These are phyloP conservation scores for Cephus sareptanus DNA, from an alignment of 2,888 invertebrate species.

Conservation along the genomic window DNA sequence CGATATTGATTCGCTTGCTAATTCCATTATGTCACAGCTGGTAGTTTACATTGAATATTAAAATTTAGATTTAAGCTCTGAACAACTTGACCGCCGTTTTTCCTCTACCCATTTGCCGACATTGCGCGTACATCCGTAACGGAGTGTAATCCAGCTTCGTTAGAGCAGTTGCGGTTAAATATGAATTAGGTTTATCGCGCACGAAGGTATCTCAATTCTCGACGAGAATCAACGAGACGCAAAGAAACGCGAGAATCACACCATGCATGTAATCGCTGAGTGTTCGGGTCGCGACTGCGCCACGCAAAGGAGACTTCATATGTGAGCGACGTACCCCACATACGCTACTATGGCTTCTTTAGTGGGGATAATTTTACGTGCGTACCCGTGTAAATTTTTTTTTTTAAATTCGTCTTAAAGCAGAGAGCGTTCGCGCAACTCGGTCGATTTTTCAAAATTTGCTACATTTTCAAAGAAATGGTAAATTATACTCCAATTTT, in stretches of 20 bases:
- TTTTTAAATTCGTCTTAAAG: neutral
- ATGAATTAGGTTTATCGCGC: neutral
- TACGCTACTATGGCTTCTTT: slow-evolving; percentile 48
- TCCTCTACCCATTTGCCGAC: neutral
- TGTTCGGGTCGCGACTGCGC: slow-evolving; percentile 48
- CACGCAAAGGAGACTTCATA: slow-evolving; percentile 46
- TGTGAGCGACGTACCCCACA: slow-evolving; percentile 51
- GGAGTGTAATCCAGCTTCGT: neutral
- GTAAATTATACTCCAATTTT: neutral
- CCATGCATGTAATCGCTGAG: slow-evolving; percentile 34
- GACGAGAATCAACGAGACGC: neutral
- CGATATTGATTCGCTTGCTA: neutral
- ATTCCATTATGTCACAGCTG: neutral
- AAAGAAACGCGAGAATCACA: slow-evolving; percentile 25
- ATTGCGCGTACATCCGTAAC: neutral
- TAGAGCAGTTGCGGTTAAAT: neutral
- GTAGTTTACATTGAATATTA: neutral
- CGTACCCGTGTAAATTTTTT: neutral
- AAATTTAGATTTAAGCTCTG: neutral
- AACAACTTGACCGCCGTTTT: neutral
- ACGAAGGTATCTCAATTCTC: neutral
- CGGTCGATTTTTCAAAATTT: neutral
- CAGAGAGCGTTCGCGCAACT: neutral
- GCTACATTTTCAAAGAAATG: neutral
- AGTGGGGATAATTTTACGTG: slow-evolving; percentile 40